Conservation (phyloP, 2,797 vertebrate species). For the Hippopotamyrus pictus region DNA sequence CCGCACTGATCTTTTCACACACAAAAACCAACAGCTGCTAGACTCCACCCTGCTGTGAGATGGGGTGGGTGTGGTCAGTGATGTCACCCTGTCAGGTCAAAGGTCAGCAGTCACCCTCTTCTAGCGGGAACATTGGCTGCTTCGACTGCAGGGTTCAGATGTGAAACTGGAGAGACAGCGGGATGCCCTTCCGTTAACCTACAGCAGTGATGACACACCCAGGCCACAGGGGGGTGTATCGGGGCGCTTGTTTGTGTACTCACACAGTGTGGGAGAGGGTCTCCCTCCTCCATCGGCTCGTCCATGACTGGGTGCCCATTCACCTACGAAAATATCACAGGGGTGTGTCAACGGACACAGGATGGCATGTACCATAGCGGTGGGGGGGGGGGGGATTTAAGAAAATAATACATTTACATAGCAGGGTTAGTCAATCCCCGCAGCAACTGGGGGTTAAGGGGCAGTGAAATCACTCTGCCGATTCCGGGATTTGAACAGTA, state of each 20-base stretch:
- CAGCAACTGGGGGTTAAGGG: background rate
- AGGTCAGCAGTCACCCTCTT: background rate
- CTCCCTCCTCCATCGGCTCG: conserved; percentile 92
- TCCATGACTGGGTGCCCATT: conserved; percentile 92
- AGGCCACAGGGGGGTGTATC: background rate
- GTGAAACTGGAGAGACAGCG: background rate
- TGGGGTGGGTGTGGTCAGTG: background rate
- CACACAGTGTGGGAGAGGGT: conserved; percentile 82
- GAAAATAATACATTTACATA: background rate
- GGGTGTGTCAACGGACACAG: background rate
- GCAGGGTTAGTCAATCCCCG: background rate
- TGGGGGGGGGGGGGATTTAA: too few relatives aligned
- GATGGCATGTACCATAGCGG: background rate
- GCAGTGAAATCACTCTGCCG: background rate
- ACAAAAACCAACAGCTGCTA: background rate
- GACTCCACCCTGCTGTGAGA: background rate
- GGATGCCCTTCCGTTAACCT: background rate
- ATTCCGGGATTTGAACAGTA: background rate
- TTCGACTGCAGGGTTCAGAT: background rate
- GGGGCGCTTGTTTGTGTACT: conserved; percentile 49
- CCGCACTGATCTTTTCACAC: background rate
- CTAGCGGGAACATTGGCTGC: background rate
- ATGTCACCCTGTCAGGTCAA: background rate
- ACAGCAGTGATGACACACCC: background rate
- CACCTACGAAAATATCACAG: conserved; percentile 60